These are phyloP conservation scores for Acrocephalus arundinaceus DNA, from an alignment of 2,113 vertebrate species.

Conservation along the genomic window DNA sequence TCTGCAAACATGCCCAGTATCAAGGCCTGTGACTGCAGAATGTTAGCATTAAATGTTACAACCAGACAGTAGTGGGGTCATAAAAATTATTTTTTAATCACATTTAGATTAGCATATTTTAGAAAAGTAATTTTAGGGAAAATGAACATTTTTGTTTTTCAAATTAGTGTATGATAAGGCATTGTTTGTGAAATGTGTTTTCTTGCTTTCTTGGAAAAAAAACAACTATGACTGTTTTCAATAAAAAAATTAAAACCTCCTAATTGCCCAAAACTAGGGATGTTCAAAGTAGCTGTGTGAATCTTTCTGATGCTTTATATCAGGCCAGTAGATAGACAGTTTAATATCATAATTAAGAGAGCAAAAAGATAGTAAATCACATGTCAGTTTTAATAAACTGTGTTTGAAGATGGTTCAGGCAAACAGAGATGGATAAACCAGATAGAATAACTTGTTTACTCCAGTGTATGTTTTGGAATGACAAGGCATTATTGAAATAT, in stretches of 20 bases:
- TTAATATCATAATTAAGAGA: not conserved
- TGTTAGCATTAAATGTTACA: not conserved
- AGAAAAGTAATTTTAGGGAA: not conserved
- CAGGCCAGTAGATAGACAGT: not conserved
- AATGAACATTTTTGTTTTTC: not conserved
- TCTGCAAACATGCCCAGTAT: not conserved
- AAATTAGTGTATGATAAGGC: not conserved
- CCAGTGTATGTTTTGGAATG: not conserved
- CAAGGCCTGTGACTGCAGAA: not conserved
- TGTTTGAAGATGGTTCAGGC: not conserved
- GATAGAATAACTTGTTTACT: not conserved
- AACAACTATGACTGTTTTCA: not conserved
- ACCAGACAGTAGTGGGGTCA: not conserved
- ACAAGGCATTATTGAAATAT: not conserved
- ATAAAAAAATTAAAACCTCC: not conserved
- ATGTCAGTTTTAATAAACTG: not conserved
- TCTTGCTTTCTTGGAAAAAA: not conserved
- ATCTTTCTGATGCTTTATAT: not conserved
- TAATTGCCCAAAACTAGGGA: not conserved
- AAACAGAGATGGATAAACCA: not conserved
- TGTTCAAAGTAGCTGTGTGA: not conserved
- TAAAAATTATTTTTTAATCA: not conserved
- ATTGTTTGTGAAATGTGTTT: not conserved
- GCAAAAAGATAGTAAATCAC: not conserved
- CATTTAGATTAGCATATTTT: not conserved